phyloP scores from a whole-genome alignment of 2,797 vertebrate genomes.

The Vespertilio murinus region DNA sequence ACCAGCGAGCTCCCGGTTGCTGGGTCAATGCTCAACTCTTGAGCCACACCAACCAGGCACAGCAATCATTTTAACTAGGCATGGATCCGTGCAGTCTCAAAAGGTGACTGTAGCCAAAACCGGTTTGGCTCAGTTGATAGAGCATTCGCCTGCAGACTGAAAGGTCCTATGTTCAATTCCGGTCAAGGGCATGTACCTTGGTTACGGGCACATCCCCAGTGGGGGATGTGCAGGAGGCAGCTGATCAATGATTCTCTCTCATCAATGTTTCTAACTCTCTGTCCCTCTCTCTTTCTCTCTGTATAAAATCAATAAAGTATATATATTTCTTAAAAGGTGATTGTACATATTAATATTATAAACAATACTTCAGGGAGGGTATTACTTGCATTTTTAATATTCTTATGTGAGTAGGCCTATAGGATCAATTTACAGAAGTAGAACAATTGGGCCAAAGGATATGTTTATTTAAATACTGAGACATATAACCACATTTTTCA shows the following conservation, averaged over 20 bases:
- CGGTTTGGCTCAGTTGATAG: too few species aligned
- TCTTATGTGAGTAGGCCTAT: not conserved
- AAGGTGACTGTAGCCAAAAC: not conserved
- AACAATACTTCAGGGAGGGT: not conserved
- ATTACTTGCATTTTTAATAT: not conserved
- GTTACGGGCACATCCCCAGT: too few species aligned
- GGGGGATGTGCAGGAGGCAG: too few species aligned
- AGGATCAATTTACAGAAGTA: not conserved
- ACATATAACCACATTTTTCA: not conserved
- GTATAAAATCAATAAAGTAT: too few species aligned
- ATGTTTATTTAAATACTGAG: not conserved
- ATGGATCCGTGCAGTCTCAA: not conserved
- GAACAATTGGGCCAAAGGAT: not conserved
- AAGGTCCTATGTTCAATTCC: too few species aligned
- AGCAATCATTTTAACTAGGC: not conserved
- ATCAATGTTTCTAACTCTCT: too few species aligned
- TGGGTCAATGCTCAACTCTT: too few species aligned
- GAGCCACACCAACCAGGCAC: not conserved
- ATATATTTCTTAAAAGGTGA: not conserved
- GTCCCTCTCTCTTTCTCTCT: too few species aligned
- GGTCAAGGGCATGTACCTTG: too few species aligned
- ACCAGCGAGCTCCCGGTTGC: too few species aligned
- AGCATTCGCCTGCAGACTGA: too few species aligned
- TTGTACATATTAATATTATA: not conserved
- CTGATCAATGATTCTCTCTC: too few species aligned